Evolutionary conservation across 2,888 invertebrate genomes (phyloP).

Genomic region (Calephelis perditalis): DNA sequence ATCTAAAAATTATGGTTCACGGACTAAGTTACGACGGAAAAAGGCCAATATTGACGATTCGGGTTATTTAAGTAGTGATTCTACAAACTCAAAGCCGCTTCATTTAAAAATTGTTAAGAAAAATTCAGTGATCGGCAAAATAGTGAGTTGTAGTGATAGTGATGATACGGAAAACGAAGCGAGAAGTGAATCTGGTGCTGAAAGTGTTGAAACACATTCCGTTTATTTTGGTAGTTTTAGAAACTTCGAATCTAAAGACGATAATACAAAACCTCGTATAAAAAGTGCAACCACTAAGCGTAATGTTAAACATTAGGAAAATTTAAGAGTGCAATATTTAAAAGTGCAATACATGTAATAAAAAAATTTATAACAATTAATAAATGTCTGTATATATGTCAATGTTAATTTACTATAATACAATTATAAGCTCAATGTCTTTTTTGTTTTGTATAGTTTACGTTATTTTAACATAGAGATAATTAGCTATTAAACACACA

Average conservation of each 20-base stretch:
- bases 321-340: slow-evolving; percentile 40
- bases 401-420: too few relatives aligned
- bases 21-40: slow-evolving; percentile 49
- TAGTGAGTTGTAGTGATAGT: slow-evolving; percentile 82
- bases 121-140: slow-evolving; percentile 68
- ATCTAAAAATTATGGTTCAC: slow-evolving; percentile 45
- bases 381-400: too few relatives aligned
- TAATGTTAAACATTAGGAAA: slow-evolving; percentile 27
- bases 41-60: slow-evolving; percentile 82
- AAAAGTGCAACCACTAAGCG: slow-evolving; percentile 30
- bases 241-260: slow-evolving; percentile 53
- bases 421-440: background rate
- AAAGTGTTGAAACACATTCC: slow-evolving; percentile 91
- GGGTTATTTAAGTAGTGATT: slow-evolving; percentile 91
- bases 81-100: slow-evolving; percentile 76
- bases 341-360: slow-evolving; percentile 47
- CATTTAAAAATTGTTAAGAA: slow-evolving; percentile 36
- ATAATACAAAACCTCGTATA: slow-evolving; percentile 34
- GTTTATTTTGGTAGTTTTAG: slow-evolving; percentile 89
- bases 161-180: slow-evolving; percentile 90
- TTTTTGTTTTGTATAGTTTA: background rate
- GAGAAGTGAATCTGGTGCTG: slow-evolving; percentile 91
- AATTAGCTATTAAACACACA: slow-evolving; percentile 44
- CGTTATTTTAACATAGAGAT: background rate
- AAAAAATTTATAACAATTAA: too few relatives aligned